Evolutionary conservation across 92 coral and sea anemone genomes (phyloP).

Genomic region (Zoanthus sociatus): DNA sequence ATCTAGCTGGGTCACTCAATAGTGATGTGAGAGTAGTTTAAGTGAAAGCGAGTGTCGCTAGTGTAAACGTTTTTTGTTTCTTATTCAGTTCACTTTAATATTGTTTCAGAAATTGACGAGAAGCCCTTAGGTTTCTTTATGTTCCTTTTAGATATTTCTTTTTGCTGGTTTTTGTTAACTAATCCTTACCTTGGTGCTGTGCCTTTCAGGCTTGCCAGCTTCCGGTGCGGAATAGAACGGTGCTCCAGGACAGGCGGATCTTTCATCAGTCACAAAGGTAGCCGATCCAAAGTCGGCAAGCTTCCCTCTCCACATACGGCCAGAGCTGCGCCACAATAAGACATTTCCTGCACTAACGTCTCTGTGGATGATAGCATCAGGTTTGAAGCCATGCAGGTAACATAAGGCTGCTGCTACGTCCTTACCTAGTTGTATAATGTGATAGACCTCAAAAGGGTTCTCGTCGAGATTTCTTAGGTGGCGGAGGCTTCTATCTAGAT

Average conservation of each 20-base stretch:
- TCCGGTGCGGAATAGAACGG: constrained; percentile 35
- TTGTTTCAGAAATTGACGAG: too few species aligned
- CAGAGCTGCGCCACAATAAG: constrained; percentile 20
- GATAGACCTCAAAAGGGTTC: not conserved
- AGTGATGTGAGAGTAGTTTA: too few species aligned
- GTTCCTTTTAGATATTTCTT: too few species aligned
- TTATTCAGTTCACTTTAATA: too few species aligned
- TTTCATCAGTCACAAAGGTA: constrained; percentile 11
- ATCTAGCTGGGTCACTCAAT: not conserved
- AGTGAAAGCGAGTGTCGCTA: too few species aligned
- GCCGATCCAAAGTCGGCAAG: constrained; percentile 32
- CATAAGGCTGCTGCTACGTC: not conserved
- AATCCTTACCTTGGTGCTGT: constrained; percentile 10
- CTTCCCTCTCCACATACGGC: constrained; percentile 23
- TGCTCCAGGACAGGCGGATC: constrained; percentile 12
- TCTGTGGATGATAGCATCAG: constrained; percentile 32
- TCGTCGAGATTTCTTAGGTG: constrained; percentile 5
- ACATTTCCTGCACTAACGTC: constrained; percentile 32
- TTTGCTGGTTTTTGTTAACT: not conserved
- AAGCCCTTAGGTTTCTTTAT: too few species aligned
- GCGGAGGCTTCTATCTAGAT: constrained; percentile 16
- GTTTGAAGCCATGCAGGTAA: constrained; percentile 18
- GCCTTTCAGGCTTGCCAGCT: not conserved
- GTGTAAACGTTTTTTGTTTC: too few species aligned
- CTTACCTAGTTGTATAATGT: constrained; percentile 11